Conservation (phyloP, 1,140 invertebrate genomes). For the Cryptotermes secundus region DNA sequence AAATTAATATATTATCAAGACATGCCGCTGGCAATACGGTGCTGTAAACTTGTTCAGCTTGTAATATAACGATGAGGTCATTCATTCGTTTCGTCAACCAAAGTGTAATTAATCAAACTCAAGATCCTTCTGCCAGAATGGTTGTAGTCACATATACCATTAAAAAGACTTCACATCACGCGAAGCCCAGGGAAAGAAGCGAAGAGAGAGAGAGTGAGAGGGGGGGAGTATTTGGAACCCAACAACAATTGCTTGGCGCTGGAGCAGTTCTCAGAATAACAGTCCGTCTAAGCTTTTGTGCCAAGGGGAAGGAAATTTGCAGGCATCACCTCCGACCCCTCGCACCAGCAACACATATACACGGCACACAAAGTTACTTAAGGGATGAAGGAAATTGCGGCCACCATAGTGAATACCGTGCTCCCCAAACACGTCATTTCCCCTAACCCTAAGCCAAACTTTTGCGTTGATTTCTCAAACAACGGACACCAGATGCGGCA, state of each 20-base stretch:
- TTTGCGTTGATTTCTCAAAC: background rate
- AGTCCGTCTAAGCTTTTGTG: background rate
- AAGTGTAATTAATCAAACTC: background rate
- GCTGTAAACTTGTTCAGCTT: background rate
- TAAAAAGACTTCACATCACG: constrained; percentile 11
- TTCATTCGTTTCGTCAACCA: constrained; percentile 12
- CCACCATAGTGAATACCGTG: background rate
- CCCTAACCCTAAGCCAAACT: background rate
- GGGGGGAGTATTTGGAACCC: background rate
- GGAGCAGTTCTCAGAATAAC: constrained; percentile 8
- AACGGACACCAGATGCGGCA: background rate
- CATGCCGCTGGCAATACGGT: background rate
- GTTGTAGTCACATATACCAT: background rate
- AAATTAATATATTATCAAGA: constrained; percentile 13
- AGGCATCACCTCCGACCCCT: background rate
- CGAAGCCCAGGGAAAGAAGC: background rate
- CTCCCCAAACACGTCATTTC: background rate
- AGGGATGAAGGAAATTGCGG: background rate
- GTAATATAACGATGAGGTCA: background rate
- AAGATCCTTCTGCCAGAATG: background rate
- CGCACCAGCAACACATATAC: background rate
- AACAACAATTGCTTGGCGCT: background rate
- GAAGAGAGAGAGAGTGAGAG: too few relatives aligned
- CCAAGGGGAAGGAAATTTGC: background rate
- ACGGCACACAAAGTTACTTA: background rate